These are phyloP conservation scores for Nymphicus hollandicus DNA, from an alignment of 2,113 vertebrate genomes.

Conservation along the genomic window DNA sequence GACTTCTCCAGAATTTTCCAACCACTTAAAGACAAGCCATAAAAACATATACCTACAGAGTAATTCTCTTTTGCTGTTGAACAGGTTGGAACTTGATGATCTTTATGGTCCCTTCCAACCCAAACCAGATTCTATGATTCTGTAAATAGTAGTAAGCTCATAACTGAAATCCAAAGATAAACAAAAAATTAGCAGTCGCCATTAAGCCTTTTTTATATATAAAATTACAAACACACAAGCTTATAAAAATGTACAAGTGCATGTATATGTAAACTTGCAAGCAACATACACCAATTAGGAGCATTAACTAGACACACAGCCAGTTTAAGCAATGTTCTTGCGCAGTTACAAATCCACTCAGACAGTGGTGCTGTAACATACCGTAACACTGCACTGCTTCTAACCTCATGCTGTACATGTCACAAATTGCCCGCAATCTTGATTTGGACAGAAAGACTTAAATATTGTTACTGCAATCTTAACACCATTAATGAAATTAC, in stretches of 20 bases:
- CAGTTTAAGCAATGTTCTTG: neutral
- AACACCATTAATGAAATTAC: slow-evolving; percentile 39
- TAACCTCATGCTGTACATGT: neutral
- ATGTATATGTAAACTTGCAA: neutral
- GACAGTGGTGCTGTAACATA: slow-evolving; percentile 31
- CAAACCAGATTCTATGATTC: neutral
- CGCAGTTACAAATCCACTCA: neutral
- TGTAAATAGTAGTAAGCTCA: neutral
- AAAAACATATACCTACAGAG: neutral
- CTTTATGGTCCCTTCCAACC: neutral
- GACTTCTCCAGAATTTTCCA: neutral
- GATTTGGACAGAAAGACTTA: slow-evolving; percentile 52
- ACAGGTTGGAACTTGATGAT: neutral
- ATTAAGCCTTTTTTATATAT: neutral
- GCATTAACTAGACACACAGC: neutral
- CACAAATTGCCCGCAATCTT: neutral
- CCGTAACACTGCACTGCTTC: neutral
- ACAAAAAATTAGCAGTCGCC: neutral
- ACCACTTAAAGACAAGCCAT: neutral
- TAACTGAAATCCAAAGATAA: neutral
- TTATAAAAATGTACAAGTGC: neutral
- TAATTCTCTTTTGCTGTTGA: neutral
- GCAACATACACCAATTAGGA: neutral
- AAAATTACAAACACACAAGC: neutral
- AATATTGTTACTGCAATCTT: slow-evolving; percentile 35